These are phyloP conservation scores for Vireo griseus DNA, from an alignment of 2,797 vertebrate species.

Conservation along the genomic window DNA sequence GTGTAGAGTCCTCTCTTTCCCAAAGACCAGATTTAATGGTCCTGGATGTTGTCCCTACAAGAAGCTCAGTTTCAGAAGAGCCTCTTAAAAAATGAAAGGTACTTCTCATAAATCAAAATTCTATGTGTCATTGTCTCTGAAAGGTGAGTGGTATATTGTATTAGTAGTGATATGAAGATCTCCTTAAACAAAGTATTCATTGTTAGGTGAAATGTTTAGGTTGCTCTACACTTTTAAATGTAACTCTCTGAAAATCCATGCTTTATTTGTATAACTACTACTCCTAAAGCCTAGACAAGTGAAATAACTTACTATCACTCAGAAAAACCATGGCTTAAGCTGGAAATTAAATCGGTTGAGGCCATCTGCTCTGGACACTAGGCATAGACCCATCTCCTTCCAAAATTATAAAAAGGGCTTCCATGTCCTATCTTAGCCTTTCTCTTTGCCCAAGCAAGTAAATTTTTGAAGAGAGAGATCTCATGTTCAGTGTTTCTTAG, in stretches of 20 bases:
- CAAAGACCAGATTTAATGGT: neutral
- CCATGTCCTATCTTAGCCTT: neutral
- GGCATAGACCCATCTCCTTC: neutral
- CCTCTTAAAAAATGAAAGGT: neutral
- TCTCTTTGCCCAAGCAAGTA: neutral
- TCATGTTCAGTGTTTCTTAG: neutral
- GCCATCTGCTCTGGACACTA: neutral
- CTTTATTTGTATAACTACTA: neutral
- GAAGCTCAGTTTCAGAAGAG: neutral
- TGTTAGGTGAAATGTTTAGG: neutral
- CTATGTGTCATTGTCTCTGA: neutral
- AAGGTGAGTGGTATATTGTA: neutral
- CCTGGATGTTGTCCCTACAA: neutral
- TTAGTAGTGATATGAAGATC: neutral
- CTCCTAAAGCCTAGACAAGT: neutral
- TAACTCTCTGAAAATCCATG: neutral
- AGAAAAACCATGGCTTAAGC: neutral
- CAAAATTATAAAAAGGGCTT: neutral
- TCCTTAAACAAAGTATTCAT: neutral
- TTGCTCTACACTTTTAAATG: neutral
- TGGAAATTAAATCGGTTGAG: neutral
- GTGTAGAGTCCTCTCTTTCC: neutral
- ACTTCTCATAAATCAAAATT: neutral
- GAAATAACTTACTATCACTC: neutral
- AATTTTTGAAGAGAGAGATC: neutral